phyloP scores from a whole-genome alignment of 2,797 vertebrate genomes.

The Eulemur coronatus region DNA sequence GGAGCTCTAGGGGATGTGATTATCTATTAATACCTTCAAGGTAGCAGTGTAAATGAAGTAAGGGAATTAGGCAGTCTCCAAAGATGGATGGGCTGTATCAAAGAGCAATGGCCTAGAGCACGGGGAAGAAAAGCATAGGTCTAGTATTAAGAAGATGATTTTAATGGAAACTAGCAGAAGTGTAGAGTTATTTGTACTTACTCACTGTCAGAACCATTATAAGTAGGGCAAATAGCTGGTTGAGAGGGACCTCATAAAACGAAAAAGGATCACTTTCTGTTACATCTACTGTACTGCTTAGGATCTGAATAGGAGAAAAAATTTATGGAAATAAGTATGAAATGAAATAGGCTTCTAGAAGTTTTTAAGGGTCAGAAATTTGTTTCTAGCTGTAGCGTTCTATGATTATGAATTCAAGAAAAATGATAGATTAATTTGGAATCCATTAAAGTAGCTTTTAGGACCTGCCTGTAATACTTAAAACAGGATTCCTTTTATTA shows the following conservation, averaged over 20 bases:
- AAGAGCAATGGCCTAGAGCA: conserved; percentile 43
- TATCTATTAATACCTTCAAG: conserved; percentile 73
- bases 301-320: not conserved
- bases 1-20: not conserved
- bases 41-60: conserved; percentile 67
- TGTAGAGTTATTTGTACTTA: not conserved
- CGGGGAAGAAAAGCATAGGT: conserved; percentile 1
- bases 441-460: conserved; percentile 34
- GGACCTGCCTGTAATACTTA: not conserved
- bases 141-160: conserved; percentile 43
- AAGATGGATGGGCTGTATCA: conserved; percentile 51
- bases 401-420: conserved; percentile 37
- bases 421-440: conserved; percentile 16
- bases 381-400: conserved; percentile 30
- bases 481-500: conserved; percentile 9
- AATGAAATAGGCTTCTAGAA: conserved; percentile 32
- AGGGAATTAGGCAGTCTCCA: conserved; percentile 61
- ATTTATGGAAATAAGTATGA: not conserved
- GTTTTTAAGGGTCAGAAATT: conserved; percentile 26
- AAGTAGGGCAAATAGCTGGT: conserved; percentile 64
- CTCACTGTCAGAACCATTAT: not conserved
- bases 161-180: conserved; percentile 52
- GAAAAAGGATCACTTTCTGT: not conserved
- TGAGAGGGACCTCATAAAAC: conserved; percentile 13
- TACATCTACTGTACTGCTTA: conserved; percentile 25